Evolutionary conservation across 2,888 invertebrate species (phyloP), one percentile per base, ranked within the genome.

Genomic region (Scrobipalpa atriplicella): DNA sequence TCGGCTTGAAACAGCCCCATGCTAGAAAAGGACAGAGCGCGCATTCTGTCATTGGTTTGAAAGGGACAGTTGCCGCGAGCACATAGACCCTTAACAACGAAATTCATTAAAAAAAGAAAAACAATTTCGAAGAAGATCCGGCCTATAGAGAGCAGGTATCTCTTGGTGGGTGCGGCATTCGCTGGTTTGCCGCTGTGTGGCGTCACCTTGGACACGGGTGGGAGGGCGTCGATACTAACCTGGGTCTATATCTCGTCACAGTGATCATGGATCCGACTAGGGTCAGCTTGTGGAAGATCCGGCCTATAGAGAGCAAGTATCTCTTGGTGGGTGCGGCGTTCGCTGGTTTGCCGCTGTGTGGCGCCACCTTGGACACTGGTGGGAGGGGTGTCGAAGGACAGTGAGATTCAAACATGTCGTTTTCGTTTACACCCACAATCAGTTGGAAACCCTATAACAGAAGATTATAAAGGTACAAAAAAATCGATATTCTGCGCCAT

Each of bases 81-180:
- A n/a, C n/a, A n/a, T n/a, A n/a, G n/a, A n/a, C n/a, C n/a, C n/a
- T n/a, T n/a, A n/a, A n/a, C n/a, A n/a, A n/a, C n/a, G n/a, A n/a
- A n/a, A n/a, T n/a, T n/a, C n/a, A n/a, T n/a, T n/a, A n/a, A n/a
- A n/a, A n/a, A n/a, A n/a, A n/a, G n/a, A n/a, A n/a, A n/a, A n/a
- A n/a, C n/a, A n/a, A 99, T 95, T 80, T 96, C 97, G 84, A 99
- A 99, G 90, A 99, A 99, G 80, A 99, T 96, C 71, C 99, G 93
- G 1, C 99, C 99, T 75, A 99, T 99, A 68, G 99, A 99, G 58
- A 99, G 92, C 67, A 97, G 93, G 87, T 96, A 98, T 74, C 97
- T 96, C 79, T 97, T 96, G 11, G 94, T 94, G 0, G 87, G 84
- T 5, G 89, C 83, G 1, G 79, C 75, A 68, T 86, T 83, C 3